A percentile compares a stretch with the other conserved stretches of the same genome.
Evolutionary conservation across 2,888 invertebrate genomes (phyloP).

Genomic region (Drosophila prostipennis): DNA sequence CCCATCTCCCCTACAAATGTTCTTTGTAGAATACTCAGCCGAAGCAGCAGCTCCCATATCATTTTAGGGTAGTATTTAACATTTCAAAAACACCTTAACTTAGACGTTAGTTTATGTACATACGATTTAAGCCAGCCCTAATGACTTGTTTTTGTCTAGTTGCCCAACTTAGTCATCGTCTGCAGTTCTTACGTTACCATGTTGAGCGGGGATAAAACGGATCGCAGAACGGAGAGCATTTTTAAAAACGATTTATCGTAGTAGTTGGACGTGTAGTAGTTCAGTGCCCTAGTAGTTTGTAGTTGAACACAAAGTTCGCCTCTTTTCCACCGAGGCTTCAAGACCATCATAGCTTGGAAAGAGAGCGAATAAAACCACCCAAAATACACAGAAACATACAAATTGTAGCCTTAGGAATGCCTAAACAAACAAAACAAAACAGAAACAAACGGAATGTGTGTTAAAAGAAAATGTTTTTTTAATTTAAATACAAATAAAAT

Average conservation of each 20-base stretch:
- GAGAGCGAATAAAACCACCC: conserved; percentile 3
- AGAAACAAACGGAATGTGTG: conserved; percentile 41
- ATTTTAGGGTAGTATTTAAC: conserved; percentile 14
- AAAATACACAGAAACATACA: conserved; percentile 38
- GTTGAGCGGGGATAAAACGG: neutral
- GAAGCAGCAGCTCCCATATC: conserved; percentile 25
- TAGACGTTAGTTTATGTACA: conserved; percentile 53
- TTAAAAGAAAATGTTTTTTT: conserved; percentile 58
- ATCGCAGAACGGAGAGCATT: conserved; percentile 1
- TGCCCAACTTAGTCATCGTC: conserved; percentile 10
- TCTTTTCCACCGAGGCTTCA: neutral
- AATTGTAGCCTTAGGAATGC: conserved; percentile 67
- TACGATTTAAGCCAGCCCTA: conserved; percentile 25
- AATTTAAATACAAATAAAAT: conserved; percentile 25
- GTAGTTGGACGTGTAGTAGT: conserved; percentile 37
- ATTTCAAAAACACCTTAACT: conserved; percentile 5
- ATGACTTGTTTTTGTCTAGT: conserved; percentile 31
- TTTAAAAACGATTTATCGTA: conserved; percentile 13
- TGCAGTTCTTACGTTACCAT: conserved; percentile 14
- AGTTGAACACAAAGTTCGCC: conserved; percentile 7
- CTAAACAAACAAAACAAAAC: conserved; percentile 36
- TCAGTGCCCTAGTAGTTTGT: conserved; percentile 43
- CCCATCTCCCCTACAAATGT: conserved; percentile 23
- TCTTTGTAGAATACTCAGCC: conserved; percentile 55
- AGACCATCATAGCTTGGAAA: conserved; percentile 3